Evolutionary conservation across 2,888 invertebrate genomes (phyloP).

Genomic region (Dasysyrphus albostriatus): DNA sequence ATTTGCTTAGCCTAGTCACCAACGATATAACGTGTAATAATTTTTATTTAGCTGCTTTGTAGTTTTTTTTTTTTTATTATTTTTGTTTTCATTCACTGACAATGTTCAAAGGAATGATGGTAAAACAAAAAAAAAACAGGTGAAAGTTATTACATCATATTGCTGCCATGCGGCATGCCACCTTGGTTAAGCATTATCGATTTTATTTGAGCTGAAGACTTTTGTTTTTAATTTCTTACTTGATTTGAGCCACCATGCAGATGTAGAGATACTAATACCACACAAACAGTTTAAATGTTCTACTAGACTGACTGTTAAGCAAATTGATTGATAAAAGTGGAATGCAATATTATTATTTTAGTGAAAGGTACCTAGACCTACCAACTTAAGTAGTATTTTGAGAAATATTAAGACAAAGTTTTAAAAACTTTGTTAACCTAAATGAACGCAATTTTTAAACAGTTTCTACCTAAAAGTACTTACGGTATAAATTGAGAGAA

Average conservation of each 20-base stretch:
- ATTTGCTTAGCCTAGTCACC: conserved; percentile 34
- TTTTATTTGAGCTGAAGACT: conserved; percentile 34
- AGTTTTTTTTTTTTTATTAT: conserved; percentile 20
- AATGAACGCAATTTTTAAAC: too few species aligned
- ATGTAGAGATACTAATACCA: background rate
- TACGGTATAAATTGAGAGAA: too few species aligned
- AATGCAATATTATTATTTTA: background rate
- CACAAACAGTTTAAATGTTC: background rate
- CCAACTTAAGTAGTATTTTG: too few species aligned
- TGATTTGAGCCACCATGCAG: background rate
- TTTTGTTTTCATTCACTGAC: conserved; percentile 16
- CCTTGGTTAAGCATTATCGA: conserved; percentile 48
- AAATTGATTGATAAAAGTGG: background rate
- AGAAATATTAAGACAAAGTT: too few species aligned
- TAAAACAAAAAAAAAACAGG: conserved; percentile 43
- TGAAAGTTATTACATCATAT: conserved; percentile 74
- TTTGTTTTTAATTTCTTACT: conserved; percentile 3
- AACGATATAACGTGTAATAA: conserved; percentile 42
- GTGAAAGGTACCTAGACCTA: too few species aligned
- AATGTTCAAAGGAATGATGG: background rate
- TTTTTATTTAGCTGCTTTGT: conserved; percentile 24
- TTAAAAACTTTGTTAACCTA: too few species aligned
- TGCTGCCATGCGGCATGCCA: conserved; percentile 20
- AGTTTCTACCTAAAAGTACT: too few species aligned
- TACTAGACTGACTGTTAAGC: background rate